Evolutionary conservation across 2,888 invertebrate species (phyloP).

Genomic region (Sphecodes monilicornis): DNA sequence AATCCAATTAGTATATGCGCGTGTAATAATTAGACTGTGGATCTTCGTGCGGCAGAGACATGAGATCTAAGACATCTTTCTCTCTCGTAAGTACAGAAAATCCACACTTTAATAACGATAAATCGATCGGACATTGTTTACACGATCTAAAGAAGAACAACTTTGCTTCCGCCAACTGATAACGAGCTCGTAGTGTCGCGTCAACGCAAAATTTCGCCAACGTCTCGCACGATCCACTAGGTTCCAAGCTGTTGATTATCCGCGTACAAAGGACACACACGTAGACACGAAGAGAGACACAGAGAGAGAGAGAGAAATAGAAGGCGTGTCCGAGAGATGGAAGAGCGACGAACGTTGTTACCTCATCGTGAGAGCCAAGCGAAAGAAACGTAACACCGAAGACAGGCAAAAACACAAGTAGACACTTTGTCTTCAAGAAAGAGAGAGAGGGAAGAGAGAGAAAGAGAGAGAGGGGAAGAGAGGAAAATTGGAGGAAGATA

Average conservation of each 20-base stretch:
- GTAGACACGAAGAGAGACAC: neutral
- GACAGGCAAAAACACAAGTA: neutral
- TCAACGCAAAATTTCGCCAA: neutral
- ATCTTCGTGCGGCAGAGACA: neutral
- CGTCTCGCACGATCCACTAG: neutral
- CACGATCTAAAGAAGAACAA: neutral
- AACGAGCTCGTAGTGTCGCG: neutral
- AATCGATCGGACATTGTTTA: neutral
- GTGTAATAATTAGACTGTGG: neutral
- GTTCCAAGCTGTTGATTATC: neutral
- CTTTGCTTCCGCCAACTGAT: neutral
- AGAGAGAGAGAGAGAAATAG: neutral
- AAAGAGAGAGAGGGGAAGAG: conserved; percentile 10
- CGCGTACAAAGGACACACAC: conserved; percentile 1
- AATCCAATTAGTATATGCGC: neutral
- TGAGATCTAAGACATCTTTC: no score
- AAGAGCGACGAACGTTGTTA: conserved; percentile 59
- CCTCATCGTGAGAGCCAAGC: conserved; percentile 51
- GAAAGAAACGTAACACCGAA: neutral
- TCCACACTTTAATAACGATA: neutral
- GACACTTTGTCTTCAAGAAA: neutral
- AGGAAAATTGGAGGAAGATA: neutral
- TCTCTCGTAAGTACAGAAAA: neutral
- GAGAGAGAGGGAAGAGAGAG: neutral
- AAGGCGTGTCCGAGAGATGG: conserved; percentile 41